A percentile compares a stretch with the other conserved stretches of the same genome.
phyloP scores from a whole-genome alignment of 2,888 invertebrate genomes.

The Callosobruchus maculatus region DNA sequence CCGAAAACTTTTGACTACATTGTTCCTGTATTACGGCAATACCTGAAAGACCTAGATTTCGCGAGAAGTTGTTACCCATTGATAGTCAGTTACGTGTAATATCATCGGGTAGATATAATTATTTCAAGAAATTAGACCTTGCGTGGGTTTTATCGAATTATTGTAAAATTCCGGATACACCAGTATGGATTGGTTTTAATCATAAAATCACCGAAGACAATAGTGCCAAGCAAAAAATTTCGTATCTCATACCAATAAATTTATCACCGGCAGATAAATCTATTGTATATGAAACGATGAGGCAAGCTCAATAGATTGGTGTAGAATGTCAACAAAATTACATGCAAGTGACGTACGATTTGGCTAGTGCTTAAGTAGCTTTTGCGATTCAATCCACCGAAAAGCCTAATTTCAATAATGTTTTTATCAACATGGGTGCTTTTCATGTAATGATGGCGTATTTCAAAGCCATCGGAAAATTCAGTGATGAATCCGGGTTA shows the following conservation, averaged over 20 bases:
- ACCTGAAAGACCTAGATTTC: neutral
- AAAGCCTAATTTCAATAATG: conserved; percentile 6
- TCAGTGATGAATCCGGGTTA: conserved; percentile 19
- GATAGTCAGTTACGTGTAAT: conserved; percentile 6
- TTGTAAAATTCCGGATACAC: conserved; percentile 7
- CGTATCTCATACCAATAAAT: conserved; percentile 32
- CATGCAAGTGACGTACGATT: conserved; percentile 34
- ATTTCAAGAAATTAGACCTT: conserved; percentile 8
- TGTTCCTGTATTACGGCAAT: conserved; percentile 5
- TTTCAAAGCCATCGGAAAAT: conserved; percentile 28
- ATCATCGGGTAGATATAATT: conserved; percentile 5
- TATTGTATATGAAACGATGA: conserved; percentile 31
- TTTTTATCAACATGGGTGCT: conserved; percentile 15
- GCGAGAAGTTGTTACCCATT: conserved; percentile 7
- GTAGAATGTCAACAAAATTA: conserved; percentile 23
- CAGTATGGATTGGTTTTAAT: conserved; percentile 37
- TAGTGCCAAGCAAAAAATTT: conserved; percentile 25
- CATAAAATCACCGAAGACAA: conserved; percentile 22
- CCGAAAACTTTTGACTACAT: conserved; percentile 10
- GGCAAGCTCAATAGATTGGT: conserved; percentile 23
- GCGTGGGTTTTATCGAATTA: conserved; percentile 9
- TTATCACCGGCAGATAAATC: conserved; percentile 31
- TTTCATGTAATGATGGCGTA: conserved; percentile 22
- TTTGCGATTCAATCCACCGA: conserved; percentile 22
- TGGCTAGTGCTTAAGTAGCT: conserved; percentile 32